phyloP scores from a whole-genome alignment of 2,113 vertebrate species.

The Notothenia coriiceps region DNA sequence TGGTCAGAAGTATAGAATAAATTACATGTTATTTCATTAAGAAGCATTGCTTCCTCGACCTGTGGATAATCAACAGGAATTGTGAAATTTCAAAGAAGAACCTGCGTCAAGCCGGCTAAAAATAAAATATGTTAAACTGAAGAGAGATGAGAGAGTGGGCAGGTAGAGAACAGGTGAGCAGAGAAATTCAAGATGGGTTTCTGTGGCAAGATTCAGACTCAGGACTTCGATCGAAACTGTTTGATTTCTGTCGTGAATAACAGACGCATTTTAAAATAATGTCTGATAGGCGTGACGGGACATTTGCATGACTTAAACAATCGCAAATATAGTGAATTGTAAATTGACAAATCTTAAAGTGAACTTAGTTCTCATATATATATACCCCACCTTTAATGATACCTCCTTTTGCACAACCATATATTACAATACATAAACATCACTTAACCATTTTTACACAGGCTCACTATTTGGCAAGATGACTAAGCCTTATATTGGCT shows the following conservation, averaged over 20 bases:
- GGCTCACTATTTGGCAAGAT: too few relatives aligned
- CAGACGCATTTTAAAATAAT: too few relatives aligned
- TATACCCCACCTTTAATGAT: too few relatives aligned
- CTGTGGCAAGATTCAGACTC: conserved; percentile 63
- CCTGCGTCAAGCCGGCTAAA: conserved; percentile 80
- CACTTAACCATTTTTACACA: too few relatives aligned
- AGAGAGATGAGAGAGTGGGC: conserved; percentile 76
- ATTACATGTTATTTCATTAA: conserved; percentile 88
- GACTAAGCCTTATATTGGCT: too few relatives aligned
- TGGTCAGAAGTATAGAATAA: conserved; percentile 90
- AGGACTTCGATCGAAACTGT: background rate
- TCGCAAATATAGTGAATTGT: too few relatives aligned
- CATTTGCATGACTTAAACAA: background rate
- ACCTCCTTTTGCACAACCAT: too few relatives aligned
- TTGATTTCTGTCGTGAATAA: too few relatives aligned
- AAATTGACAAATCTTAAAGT: too few relatives aligned
- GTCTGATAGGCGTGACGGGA: background rate
- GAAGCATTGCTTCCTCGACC: conserved; percentile 88
- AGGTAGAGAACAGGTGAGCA: conserved; percentile 68
- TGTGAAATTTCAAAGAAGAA: conserved; percentile 86
- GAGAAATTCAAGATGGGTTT: conserved; percentile 64
- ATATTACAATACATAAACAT: too few relatives aligned
- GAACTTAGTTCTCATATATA: too few relatives aligned
- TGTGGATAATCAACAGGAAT: conserved; percentile 88
- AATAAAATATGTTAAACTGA: conserved; percentile 84